phyloP scores from a whole-genome alignment of 2,113 vertebrate genomes.

The Nothoprocta pentlandii region DNA sequence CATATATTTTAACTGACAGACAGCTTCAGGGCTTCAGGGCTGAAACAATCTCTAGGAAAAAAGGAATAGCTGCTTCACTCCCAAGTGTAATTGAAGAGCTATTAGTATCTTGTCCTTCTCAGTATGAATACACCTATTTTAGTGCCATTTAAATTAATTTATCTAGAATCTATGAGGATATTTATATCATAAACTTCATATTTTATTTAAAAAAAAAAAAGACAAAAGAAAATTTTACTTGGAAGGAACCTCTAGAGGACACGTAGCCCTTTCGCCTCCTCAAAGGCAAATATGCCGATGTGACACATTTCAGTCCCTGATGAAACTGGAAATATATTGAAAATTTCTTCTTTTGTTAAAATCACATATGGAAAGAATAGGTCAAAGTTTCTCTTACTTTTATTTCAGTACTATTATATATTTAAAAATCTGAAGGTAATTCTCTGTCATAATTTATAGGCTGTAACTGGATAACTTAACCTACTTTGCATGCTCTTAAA shows the following conservation, averaged over 20 bases:
- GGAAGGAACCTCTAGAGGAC: not conserved
- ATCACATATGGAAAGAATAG: not conserved
- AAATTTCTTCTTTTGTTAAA: not conserved
- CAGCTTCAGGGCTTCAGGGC: not conserved
- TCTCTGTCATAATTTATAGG: not conserved
- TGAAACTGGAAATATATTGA: not conserved
- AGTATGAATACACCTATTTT: not conserved
- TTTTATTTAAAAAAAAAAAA: not conserved
- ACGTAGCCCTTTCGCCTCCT: not conserved
- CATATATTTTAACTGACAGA: conserved; percentile 41
- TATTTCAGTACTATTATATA: not conserved
- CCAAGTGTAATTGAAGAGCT: not conserved
- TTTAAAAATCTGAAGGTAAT: not conserved
- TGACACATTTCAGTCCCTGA: not conserved
- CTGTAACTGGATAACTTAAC: not conserved
- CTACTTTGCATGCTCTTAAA: not conserved
- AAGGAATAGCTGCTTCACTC: not conserved
- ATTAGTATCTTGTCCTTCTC: not conserved
- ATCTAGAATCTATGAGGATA: not conserved
- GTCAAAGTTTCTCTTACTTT: not conserved
- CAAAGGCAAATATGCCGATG: not conserved
- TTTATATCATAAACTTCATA: not conserved
- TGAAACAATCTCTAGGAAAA: conserved; percentile 28
- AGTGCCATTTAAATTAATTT: not conserved
- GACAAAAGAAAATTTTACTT: not conserved